Evolutionary conservation across 2,797 vertebrate species (phyloP).

Genomic region (Podarcis siculus): DNA sequence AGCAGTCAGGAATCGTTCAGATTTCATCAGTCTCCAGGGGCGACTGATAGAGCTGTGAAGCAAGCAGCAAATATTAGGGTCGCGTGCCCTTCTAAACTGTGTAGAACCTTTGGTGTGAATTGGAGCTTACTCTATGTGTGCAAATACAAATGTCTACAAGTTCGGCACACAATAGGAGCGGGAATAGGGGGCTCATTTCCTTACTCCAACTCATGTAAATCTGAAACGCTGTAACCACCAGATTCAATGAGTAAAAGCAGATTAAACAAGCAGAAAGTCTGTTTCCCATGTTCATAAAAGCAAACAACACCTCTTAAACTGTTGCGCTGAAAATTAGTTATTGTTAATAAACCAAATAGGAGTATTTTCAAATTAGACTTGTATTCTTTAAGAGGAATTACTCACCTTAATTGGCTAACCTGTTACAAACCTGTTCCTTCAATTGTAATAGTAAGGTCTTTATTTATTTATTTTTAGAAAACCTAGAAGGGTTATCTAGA

Average conservation of each 20-base stretch:
- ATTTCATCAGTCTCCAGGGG: too few species aligned
- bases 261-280: neutral
- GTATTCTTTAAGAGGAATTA: neutral
- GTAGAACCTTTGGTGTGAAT: neutral
- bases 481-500: conserved; percentile 5
- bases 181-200: too few species aligned
- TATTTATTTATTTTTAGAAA: neutral
- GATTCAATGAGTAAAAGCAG: too few species aligned
- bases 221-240: too few species aligned
- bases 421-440: conserved; percentile 7
- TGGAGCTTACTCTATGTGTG: neutral
- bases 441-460: neutral
- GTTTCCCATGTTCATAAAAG: neutral
- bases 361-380: neutral
- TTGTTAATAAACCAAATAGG: neutral
- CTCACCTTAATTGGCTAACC: neutral
- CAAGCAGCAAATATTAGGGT: neutral
- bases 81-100: neutral
- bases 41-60: neutral
- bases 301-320: neutral
- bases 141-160: neutral
- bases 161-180: neutral
- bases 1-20: too few species aligned
- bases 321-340: neutral
- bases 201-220: too few species aligned